Percentiles rank a stretch among this genome's conserved stretches.
Conservation (phyloP, 1,140 invertebrate genomes). For the Drosophila malerkotliana region DNA sequence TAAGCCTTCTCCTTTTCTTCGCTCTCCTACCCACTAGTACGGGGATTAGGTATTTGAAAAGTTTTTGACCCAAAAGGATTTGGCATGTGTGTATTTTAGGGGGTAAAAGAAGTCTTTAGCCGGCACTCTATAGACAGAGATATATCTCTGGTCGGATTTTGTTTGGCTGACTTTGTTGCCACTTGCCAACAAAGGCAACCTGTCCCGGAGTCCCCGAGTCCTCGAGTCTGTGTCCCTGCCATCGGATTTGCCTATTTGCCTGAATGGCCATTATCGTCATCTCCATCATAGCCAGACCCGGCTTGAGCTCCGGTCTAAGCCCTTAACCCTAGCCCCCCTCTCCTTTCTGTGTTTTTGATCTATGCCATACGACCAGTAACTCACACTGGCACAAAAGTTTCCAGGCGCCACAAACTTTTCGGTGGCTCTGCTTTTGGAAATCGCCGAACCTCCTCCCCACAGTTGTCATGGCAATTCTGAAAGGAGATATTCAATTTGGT, state of each 20-base stretch:
- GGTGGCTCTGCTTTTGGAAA: constrained; percentile 10
- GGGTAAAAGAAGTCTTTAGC: background rate
- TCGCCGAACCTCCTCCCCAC: background rate
- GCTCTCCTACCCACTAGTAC: constrained; percentile 24
- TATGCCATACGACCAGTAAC: constrained; percentile 54
- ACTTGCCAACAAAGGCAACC: constrained; percentile 76
- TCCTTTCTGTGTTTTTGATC: constrained; percentile 72
- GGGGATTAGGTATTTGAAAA: constrained; percentile 80
- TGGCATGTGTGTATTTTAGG: constrained; percentile 27
- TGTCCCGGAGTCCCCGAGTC: constrained; percentile 25
- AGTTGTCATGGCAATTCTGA: constrained; percentile 63
- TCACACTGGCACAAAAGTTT: constrained; percentile 53
- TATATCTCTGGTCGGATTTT: constrained; percentile 62
- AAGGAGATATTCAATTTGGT: constrained; percentile 66
- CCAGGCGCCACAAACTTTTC: constrained; percentile 55
- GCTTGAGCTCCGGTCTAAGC: constrained; percentile 23
- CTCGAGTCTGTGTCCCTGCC: constrained; percentile 25
- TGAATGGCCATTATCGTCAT: constrained; percentile 77
- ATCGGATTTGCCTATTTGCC: constrained; percentile 69
- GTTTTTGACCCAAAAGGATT: constrained; percentile 80
- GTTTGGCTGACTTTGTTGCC: constrained; percentile 80
- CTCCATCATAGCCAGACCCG: constrained; percentile 55
- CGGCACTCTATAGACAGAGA: constrained; percentile 55
- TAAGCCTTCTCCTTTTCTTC: constrained; percentile 35
- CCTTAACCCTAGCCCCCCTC: constrained; percentile 41